Conservation (phyloP, 1,140 invertebrate genomes). For the Platorchestia sp. region DNA sequence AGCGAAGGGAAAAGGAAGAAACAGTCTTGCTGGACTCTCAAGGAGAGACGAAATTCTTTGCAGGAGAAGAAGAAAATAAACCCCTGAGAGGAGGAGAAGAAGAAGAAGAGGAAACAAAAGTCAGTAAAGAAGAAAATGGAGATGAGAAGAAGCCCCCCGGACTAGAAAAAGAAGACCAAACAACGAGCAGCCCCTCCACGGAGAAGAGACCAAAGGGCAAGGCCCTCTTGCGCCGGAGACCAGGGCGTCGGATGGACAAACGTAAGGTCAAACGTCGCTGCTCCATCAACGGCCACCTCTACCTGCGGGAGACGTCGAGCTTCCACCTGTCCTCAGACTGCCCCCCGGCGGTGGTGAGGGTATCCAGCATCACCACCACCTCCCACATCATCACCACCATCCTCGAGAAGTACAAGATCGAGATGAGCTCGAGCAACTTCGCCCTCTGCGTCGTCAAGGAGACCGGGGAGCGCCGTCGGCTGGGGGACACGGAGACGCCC, state of each 20-base stretch:
- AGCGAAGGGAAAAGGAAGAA: neutral
- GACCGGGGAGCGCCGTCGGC: conserved; percentile 83
- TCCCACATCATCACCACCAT: conserved; percentile 85
- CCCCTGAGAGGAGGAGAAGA: neutral
- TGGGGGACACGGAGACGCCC: conserved; percentile 85
- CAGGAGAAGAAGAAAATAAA: neutral
- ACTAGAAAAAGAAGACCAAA: neutral
- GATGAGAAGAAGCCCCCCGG: too few species aligned
- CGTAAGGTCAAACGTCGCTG: conserved; percentile 81
- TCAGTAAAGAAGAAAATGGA: too few species aligned
- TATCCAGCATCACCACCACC: conserved; percentile 82
- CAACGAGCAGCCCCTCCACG: neutral
- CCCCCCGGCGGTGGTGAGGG: conserved; percentile 88
- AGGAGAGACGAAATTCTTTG: neutral
- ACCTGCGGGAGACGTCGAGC: conserved; percentile 88
- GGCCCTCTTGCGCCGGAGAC: conserved; percentile 80
- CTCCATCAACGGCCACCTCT: conserved; percentile 91
- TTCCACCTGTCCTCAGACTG: conserved; percentile 88
- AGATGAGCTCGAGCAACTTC: conserved; percentile 84
- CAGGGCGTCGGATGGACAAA: conserved; percentile 77
- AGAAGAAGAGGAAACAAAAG: too few species aligned
- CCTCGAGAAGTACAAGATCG: conserved; percentile 89
- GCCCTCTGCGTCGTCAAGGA: conserved; percentile 86
- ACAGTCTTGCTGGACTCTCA: neutral
- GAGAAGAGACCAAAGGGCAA: conserved; percentile 73